Conservation (phyloP, 92 coral and sea anemone species). For the Zoanthus gigantus region DNA sequence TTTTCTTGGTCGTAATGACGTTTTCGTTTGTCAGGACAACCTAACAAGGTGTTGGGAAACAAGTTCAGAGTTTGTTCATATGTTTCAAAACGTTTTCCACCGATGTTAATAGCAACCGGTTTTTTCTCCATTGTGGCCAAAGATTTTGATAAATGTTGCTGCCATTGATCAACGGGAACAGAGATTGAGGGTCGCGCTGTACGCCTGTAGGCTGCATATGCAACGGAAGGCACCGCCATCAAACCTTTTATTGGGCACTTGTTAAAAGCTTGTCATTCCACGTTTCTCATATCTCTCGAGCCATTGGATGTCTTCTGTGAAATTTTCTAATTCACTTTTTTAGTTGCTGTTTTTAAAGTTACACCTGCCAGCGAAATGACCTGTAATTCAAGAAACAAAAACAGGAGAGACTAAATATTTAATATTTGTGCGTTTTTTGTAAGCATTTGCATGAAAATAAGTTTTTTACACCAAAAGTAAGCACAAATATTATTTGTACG, state of each 20-base stretch:
- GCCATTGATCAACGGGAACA: slow-evolving; percentile 41
- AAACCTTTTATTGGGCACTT: slow-evolving; percentile 29
- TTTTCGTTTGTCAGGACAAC: slow-evolving; percentile 79
- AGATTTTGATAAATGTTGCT: slow-evolving; percentile 40
- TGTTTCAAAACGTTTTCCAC: slow-evolving; percentile 92
- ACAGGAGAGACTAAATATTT: slow-evolving; percentile 25
- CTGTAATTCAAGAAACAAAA: slow-evolving; percentile 27
- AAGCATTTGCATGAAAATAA: slow-evolving; percentile 9
- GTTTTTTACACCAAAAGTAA: neutral
- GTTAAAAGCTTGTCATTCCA: neutral
- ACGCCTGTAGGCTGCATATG: slow-evolving; percentile 45
- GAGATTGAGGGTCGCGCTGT: slow-evolving; percentile 23
- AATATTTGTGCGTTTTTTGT: neutral
- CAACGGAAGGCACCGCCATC: slow-evolving; percentile 48
- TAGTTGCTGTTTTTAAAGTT: neutral
- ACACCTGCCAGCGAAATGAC: slow-evolving; percentile 24
- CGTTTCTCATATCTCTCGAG: neutral
- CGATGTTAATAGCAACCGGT: slow-evolving; percentile 82
- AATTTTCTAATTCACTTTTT: slow-evolving; percentile 21
- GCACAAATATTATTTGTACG: neutral
- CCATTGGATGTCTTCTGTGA: slow-evolving; percentile 12
- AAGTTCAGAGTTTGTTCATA: slow-evolving; percentile 84
- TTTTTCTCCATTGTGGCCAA: slow-evolving; percentile 56
- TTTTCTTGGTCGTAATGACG: slow-evolving; percentile 78
- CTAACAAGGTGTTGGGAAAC: slow-evolving; percentile 93